Evolutionary conservation across 1,140 invertebrate genomes (phyloP), one percentile per base, ranked within the genome.

Genomic region (Hyles vespertilio): DNA sequence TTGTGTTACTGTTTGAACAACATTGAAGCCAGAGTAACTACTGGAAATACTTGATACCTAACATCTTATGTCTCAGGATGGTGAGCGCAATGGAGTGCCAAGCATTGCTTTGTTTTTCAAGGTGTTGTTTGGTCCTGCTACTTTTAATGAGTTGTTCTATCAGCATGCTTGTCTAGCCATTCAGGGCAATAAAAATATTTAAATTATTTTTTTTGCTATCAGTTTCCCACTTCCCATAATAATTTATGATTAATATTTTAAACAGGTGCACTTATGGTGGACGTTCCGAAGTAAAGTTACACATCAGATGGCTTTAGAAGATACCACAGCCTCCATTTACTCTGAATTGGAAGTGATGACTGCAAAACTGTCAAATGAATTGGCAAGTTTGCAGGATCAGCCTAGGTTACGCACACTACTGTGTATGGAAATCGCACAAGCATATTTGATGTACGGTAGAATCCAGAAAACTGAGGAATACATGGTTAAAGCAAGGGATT

Each of bases 271-370:
- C 66, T 67, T 90, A 11, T 96, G 94, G 95, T 97, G 96, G 96
- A 77, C 90, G 48, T 83, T 97, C 58, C 90, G 96, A 72, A 84
- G 90, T 56, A 89, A 95, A 68, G 89, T 92, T n/a, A 77, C 95
- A 12, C 94, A 96, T 77, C 95, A 97, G 80, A 86, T 91, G 61
- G 82, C 94, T 46, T 77, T 97, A 10, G 93, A 96, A 69, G 95
- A 97, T 62, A 84, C 89, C 43, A 94, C 94, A 51, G 90, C 91
- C 3, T 84, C 90, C 22, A 69, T 97, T 3, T 93, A 93, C 61
- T 87, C 91, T 8, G 87, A 92, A 60, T 87, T 93, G 9, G 92
- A 94, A 65, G 67, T 90, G 10, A 67, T 93, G 3, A 91, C 93
- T 22, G 87, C 90, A 3, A 84, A 91, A 55, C 67, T 94, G 57